Base-by-base conservation (phyloP, 1,140 invertebrate species). In the Goniozus legneri region DNA sequence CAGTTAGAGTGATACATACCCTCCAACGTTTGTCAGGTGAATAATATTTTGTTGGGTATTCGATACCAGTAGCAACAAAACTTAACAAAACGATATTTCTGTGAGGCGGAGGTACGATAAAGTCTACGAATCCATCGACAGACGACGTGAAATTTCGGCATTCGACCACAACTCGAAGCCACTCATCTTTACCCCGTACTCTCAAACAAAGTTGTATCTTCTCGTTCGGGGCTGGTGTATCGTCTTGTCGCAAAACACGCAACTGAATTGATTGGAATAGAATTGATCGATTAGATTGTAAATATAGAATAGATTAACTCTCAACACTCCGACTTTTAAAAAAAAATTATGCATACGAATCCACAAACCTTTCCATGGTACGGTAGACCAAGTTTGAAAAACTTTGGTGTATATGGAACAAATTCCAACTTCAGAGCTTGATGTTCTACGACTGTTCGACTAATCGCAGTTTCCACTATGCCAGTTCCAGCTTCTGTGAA, bases 401-500 rank as follows among this genome's bases (percentile, higher is more conserved):
- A 80, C 32, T 78, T 76, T 2, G 78, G 65, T 2, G 79, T 76
- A 15, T 81, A 76, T 1, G 70, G 62, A 0, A 75, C 54, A 49
- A 82, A 82, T 47, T 82, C 77, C 13, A 85, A 45, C 15, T 78
- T 76, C 4, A 83, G 51, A 0, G 79, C 70, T 12, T 79, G 71
- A 41, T 81, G 75, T 4, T 79, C 70, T 0, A 84, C 76, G 21
- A 77, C 63, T 0, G 79, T 77, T 2, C 76, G 73, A n/a, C 77
- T 80, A 3, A 79, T 82, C 0, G 78, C 77, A 40, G 84, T 84
- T 54, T 83, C 77, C 58, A 79, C 78, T 8, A 80, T 70, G 27
- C 79, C 79, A 0, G 84, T 86, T 3, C 82, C 80, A 14, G 80
- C 75, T 62, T 87, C 84, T 0, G 79, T 83, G 12, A 85, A 80